Evolutionary conservation across 2,797 vertebrate species (phyloP).

Genomic region (Botia kubotai): DNA sequence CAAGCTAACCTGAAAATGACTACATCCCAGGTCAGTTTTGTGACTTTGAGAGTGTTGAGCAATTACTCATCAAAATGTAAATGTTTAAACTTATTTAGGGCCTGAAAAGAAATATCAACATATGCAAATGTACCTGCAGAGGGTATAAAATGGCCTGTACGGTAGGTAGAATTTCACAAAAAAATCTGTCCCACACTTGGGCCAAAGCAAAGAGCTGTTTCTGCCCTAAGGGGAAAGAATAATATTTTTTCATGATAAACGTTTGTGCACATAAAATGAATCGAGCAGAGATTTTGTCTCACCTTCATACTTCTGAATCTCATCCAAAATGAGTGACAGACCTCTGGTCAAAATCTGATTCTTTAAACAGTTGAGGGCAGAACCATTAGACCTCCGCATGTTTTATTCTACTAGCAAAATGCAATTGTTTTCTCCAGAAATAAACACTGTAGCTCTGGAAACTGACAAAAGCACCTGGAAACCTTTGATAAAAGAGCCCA

Average conservation of each 20-base stretch:
- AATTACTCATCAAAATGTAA: too few relatives aligned
- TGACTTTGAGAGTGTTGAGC: too few relatives aligned
- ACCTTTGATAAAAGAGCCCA: conserved; percentile 85
- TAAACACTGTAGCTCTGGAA: neutral
- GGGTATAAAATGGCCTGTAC: conserved; percentile 88
- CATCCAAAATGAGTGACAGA: conserved; percentile 82
- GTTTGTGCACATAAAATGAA: neutral
- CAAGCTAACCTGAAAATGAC: too few relatives aligned
- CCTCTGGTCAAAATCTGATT: conserved; percentile 87
- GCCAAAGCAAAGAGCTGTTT: conserved; percentile 68
- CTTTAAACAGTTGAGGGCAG: conserved; percentile 69
- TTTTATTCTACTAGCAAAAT: neutral
- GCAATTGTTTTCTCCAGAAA: neutral
- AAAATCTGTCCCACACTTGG: conserved; percentile 84
- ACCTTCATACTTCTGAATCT: conserved; percentile 85
- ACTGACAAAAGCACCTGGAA: conserved; percentile 78
- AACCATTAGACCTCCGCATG: too few relatives aligned
- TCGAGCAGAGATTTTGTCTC: conserved; percentile 50
- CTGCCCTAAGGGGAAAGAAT: conserved; percentile 68
- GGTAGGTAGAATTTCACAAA: conserved; percentile 76
- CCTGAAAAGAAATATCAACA: too few relatives aligned
- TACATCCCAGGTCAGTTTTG: too few relatives aligned
- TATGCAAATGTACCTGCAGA: conserved; percentile 78
- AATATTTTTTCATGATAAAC: neutral
- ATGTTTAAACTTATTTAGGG: too few relatives aligned